Evolutionary conservation across 1,140 invertebrate species (phyloP), one percentile per base, ranked within the genome.

Genomic region (Plutomurus gul): DNA sequence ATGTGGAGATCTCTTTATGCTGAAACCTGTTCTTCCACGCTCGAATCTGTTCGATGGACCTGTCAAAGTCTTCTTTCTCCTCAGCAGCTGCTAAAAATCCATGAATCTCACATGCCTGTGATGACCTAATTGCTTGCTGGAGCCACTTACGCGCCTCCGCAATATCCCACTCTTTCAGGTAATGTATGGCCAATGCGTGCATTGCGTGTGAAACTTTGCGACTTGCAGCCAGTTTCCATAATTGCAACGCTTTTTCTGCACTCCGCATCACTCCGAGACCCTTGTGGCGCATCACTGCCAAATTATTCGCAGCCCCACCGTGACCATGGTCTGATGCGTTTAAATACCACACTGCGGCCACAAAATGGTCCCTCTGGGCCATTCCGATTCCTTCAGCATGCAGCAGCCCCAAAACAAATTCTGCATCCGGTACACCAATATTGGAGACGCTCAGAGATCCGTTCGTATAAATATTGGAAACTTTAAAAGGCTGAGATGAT

Each of bases 201-300:
- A 79, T 79, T 25, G 47, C 51, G 43, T 79, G 72, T 6, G 73
- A 56, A 16, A 79, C 78, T 33, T 74, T 74, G 13, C 78, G 72
- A 47, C 72, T 30, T 75, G 78, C 72, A 25, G 47, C 78, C 56
- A 79, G 51, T 75, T 79, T 79, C 72, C 72, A 79, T n/a, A 75
- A 43, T 51, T 79, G 78, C 47, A 75, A 60, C n/a, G 78, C 51
- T 73, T 43, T 40, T 22, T 70, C 40, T 18, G 40, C 37, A 39
- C 72, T 75, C 25, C 40, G 37, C 33, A 49, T 49, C 5, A 76
- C 40, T 13, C 78, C 78, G 25, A 36, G 60, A 20, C 78, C 78
- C 20, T 70, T 20, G 16, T 27, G 22, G 11, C n/a, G 4, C 8
- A 79, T 39, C 3, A 79, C 51, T 6, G 49, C 78, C 1, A 75